phyloP scores from a whole-genome alignment of 2,113 vertebrate species.

The Mustela nigripes region DNA sequence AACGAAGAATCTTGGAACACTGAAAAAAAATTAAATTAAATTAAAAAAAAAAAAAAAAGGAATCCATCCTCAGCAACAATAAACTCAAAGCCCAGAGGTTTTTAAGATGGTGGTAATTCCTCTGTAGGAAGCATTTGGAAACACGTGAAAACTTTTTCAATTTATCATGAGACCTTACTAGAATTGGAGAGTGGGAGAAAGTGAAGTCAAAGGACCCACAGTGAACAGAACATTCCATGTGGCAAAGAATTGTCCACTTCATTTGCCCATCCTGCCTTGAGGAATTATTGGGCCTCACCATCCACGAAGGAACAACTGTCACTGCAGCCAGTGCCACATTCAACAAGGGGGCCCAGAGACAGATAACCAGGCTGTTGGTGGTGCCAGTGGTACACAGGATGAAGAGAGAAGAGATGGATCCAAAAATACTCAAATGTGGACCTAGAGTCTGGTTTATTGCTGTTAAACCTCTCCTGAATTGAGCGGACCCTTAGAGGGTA shows the following conservation, averaged over 20 bases:
- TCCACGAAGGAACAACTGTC: accelerated
- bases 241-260: background rate
- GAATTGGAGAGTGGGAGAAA: background rate
- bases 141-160: background rate
- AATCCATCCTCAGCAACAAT: background rate
- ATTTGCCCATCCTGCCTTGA: accelerated
- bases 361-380: accelerated
- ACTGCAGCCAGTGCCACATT: accelerated
- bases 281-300: background rate
- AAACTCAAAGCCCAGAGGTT: background rate
- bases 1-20: too few species aligned
- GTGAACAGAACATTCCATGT: background rate
- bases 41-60: background rate
- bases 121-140: background rate
- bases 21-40: too few species aligned
- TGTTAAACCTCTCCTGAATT: background rate
- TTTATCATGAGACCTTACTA: background rate
- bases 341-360: accelerated
- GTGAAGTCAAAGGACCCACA: background rate
- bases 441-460: background rate
- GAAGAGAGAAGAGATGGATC: background rate
- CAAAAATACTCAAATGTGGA: background rate
- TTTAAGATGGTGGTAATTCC: background rate
- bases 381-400: background rate
- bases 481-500: background rate